These are phyloP conservation scores for Amphiprion clarkii DNA, from an alignment of 2,797 vertebrate genomes.

Conservation along the genomic window DNA sequence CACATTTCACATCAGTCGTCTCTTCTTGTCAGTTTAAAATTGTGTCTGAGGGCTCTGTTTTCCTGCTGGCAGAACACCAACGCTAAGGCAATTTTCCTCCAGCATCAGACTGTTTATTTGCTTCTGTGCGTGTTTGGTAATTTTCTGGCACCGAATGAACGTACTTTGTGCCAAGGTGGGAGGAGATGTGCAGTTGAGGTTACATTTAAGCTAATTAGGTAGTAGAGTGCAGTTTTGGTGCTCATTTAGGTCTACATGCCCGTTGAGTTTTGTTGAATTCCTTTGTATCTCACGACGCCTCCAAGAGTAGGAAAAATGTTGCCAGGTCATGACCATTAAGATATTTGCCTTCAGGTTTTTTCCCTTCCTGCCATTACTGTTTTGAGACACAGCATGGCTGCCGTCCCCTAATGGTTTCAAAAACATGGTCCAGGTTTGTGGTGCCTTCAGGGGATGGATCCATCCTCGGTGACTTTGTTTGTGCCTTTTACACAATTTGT, in stretches of 20 bases:
- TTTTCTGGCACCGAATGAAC: background rate
- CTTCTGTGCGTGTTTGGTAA: background rate
- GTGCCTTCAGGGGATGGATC: conserved; percentile 18
- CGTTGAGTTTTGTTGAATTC: background rate
- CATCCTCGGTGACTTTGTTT: background rate
- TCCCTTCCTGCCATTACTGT: background rate
- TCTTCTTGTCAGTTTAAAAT: background rate
- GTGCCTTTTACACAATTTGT: conserved; percentile 9
- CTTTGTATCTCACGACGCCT: conserved; percentile 10
- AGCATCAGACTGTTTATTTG: background rate
- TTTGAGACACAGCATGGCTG: conserved; percentile 10
- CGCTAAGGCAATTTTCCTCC: background rate
- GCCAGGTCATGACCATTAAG: conserved; percentile 9
- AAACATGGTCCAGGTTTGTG: conserved; percentile 33
- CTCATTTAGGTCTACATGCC: background rate
- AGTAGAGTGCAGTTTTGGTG: background rate
- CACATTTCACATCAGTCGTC: background rate
- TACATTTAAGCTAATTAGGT: background rate
- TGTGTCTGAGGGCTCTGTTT: background rate
- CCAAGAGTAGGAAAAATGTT: background rate
- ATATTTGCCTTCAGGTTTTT: background rate
- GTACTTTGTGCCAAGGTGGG: background rate
- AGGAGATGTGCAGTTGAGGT: background rate
- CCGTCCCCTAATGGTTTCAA: conserved; percentile 17
- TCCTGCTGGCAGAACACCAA: background rate